These are phyloP conservation scores for Eidolon dupreanum DNA, from an alignment of 2,797 vertebrate genomes.

Conservation along the genomic window DNA sequence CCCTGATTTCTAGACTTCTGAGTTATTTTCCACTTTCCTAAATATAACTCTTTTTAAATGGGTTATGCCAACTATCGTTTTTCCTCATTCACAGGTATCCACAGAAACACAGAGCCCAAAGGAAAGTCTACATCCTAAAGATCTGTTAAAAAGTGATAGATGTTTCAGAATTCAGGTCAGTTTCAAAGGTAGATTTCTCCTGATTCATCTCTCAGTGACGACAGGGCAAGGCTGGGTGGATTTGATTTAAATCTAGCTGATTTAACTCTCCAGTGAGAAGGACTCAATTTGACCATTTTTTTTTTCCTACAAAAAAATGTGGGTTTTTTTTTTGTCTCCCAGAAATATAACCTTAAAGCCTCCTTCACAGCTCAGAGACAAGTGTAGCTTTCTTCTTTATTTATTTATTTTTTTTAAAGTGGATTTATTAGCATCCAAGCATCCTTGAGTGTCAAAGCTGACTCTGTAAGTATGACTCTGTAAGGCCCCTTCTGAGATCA, in stretches of 20 bases:
- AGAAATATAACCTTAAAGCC: constrained; percentile 65
- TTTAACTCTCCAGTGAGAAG: constrained; percentile 67
- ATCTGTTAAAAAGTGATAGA: constrained; percentile 63
- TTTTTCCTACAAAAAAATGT: constrained; percentile 67
- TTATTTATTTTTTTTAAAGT: not conserved
- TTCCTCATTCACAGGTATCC: constrained; percentile 23
- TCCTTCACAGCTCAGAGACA: constrained; percentile 55
- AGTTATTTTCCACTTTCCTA: constrained; percentile 41
- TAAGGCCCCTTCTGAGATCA: not conserved
- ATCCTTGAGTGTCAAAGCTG: constrained; percentile 5
- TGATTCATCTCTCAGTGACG: constrained; percentile 63
- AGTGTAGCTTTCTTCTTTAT: constrained; percentile 52
- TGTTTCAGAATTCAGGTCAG: constrained; percentile 70
- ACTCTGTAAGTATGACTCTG: not conserved
- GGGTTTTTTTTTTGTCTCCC: not conserved
- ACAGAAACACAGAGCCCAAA: constrained; percentile 37
- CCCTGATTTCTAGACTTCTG: not conserved
- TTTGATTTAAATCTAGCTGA: constrained; percentile 72
- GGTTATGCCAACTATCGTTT: not conserved
- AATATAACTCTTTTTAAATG: constrained; percentile 34
- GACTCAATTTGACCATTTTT: constrained; percentile 71
- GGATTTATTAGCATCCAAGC: constrained; percentile 56
- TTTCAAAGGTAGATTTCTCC: constrained; percentile 77
- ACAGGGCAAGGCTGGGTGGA: constrained; percentile 40
- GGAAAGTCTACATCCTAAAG: constrained; percentile 48